A percentile compares a stretch with the other conserved stretches of the same genome.
Evolutionary conservation across 2,113 vertebrate genomes (phyloP).

Genomic region (Psammodynastes pulverulentus): DNA sequence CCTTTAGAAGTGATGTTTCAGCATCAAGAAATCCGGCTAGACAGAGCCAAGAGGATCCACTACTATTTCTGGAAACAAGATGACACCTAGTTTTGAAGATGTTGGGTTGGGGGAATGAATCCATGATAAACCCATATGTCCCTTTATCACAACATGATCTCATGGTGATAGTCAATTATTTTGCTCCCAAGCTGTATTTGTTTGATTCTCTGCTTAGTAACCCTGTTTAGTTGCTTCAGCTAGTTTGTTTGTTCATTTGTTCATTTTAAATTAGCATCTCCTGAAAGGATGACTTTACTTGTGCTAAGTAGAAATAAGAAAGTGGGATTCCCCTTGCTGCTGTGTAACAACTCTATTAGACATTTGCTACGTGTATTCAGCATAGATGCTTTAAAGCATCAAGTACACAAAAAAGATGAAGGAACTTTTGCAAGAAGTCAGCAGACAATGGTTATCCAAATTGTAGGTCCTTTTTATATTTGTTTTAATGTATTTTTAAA

Average conservation of each 20-base stretch:
- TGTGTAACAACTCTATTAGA: conserved; percentile 25
- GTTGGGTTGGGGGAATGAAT: background rate
- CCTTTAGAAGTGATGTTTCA: conserved; percentile 25
- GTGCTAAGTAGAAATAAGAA: conserved; percentile 40
- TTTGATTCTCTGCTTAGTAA: conserved; percentile 9
- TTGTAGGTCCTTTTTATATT: background rate
- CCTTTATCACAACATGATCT: conserved; percentile 6
- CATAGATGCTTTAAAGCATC: background rate
- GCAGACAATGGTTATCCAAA: background rate
- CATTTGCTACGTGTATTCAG: background rate
- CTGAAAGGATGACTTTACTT: conserved; percentile 33
- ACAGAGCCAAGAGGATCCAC: background rate
- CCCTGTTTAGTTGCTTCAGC: conserved; percentile 5
- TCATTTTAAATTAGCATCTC: conserved; percentile 36
- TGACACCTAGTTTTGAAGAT: background rate
- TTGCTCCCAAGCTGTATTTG: conserved; percentile 24
- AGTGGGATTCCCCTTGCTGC: background rate
- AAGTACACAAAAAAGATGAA: background rate
- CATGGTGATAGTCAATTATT: background rate
- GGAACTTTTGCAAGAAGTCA: background rate
- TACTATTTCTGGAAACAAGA: conserved; percentile 20
- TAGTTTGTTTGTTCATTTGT: conserved; percentile 24
- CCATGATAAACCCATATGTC: background rate
- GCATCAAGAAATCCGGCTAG: background rate
- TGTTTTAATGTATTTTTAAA: background rate